These are phyloP conservation scores for Gerosis bhagava DNA, from an alignment of 2,888 invertebrate genomes.

Conservation along the genomic window DNA sequence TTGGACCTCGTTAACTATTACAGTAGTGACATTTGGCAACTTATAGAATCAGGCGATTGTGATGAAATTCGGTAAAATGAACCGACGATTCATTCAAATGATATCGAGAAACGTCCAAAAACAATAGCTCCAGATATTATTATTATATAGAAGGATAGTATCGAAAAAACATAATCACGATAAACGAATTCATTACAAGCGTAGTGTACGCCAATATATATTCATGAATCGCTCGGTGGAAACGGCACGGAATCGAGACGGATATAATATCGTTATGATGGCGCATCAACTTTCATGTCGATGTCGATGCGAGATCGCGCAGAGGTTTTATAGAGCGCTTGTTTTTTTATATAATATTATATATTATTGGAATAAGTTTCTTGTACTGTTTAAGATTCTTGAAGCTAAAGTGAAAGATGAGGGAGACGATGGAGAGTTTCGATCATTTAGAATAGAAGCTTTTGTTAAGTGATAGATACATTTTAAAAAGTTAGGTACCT, in stretches of 20 bases:
- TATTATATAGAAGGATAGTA: slow-evolving; percentile 11
- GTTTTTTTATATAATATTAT: too few relatives aligned
- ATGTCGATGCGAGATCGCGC: slow-evolving; percentile 28
- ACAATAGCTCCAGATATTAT: slow-evolving; percentile 5
- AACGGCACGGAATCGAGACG: slow-evolving; percentile 31
- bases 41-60: background rate
- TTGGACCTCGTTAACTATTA: too few relatives aligned
- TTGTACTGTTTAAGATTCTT: too few relatives aligned
- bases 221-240: slow-evolving; percentile 38
- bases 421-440: too few relatives aligned
- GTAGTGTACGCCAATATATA: slow-evolving; percentile 36
- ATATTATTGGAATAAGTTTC: slow-evolving; percentile 5
- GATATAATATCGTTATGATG: slow-evolving; percentile 34
- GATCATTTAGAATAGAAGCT: too few relatives aligned
- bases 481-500: too few relatives aligned
- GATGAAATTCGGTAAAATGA: slow-evolving; percentile 2
- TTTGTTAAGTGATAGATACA: too few relatives aligned
- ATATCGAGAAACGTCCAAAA: slow-evolving; percentile 6
- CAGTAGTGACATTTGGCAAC: too few relatives aligned
- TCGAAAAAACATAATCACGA: slow-evolving; percentile 37
- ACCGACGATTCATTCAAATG: slow-evolving; percentile 4
- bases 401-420: too few relatives aligned
- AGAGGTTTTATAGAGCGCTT: slow-evolving; percentile 31
- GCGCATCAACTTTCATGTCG: slow-evolving; percentile 40
- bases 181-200: slow-evolving; percentile 38